A percentile compares a stretch with the other conserved stretches of the same genome.
Evolutionary conservation across 2,113 vertebrate genomes (phyloP).

Genomic region (Mesocricetus auratus): DNA sequence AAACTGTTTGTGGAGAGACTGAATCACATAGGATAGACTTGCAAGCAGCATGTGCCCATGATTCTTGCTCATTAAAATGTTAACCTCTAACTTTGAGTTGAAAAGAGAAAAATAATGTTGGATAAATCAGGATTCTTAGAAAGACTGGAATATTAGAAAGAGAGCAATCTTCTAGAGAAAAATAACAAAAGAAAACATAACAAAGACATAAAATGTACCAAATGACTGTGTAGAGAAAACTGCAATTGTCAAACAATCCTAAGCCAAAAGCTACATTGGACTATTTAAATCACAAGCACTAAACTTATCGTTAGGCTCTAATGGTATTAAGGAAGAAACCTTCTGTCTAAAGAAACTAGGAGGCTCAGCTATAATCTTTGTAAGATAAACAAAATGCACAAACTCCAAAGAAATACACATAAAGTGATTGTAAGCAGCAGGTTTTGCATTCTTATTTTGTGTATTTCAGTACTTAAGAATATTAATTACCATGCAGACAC

Average conservation of each 20-base stretch:
- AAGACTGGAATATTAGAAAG: background rate
- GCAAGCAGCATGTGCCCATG: background rate
- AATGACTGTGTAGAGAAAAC: background rate
- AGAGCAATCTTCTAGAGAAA: background rate
- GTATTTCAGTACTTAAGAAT: constrained; percentile 5
- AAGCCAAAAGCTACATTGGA: background rate
- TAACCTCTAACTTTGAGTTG: background rate
- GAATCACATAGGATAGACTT: accelerated
- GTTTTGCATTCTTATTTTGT: background rate
- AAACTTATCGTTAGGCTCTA: background rate
- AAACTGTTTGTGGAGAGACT: background rate
- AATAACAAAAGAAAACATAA: constrained; percentile 43
- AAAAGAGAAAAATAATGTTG: background rate
- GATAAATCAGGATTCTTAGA: background rate
- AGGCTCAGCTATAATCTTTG: background rate
- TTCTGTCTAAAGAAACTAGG: background rate
- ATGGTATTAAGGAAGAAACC: background rate
- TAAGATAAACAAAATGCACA: background rate
- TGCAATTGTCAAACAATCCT: background rate
- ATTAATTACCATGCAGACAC: constrained; percentile 21
- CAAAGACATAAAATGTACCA: background rate
- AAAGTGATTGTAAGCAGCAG: background rate
- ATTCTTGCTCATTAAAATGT: background rate
- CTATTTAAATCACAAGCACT: background rate
- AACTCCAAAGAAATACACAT: background rate